These are phyloP conservation scores for Gryon sp. DNA, from an alignment of 1,140 invertebrate species.

Conservation along the genomic window DNA sequence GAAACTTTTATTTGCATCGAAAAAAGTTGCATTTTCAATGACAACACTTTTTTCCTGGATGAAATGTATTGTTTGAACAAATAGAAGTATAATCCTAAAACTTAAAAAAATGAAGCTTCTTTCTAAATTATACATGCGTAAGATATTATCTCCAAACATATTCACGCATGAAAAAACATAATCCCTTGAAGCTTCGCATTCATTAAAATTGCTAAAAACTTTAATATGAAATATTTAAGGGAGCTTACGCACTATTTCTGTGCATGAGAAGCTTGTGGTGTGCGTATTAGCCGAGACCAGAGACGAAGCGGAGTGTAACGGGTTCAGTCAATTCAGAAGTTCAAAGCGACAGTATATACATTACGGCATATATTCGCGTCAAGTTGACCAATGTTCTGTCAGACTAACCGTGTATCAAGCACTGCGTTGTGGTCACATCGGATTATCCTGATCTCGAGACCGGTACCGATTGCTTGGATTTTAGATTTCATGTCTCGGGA, in stretches of 20 bases:
- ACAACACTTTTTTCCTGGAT: too few relatives aligned
- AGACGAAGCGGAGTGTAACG: constrained; percentile 26
- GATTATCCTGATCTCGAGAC: constrained; percentile 57
- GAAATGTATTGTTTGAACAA: too few relatives aligned
- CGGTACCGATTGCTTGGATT: constrained; percentile 46
- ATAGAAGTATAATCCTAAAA: too few relatives aligned
- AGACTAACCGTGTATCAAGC: constrained; percentile 53
- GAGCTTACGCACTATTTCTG: constrained; percentile 30
- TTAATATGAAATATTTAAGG: constrained; percentile 17
- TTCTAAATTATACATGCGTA: too few relatives aligned
- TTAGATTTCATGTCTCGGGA: constrained; percentile 40
- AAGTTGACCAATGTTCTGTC: constrained; percentile 61
- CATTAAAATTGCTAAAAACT: too few relatives aligned
- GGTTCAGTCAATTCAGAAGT: constrained; percentile 47
- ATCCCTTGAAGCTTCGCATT: too few relatives aligned
- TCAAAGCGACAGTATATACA: constrained; percentile 36
- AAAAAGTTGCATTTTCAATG: too few relatives aligned
- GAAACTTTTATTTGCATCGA: too few relatives aligned
- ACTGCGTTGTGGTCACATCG: constrained; percentile 49
- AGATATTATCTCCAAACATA: too few relatives aligned
- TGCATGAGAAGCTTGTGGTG: constrained; percentile 20
- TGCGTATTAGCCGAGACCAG: constrained; percentile 30
- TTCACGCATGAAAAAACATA: too few relatives aligned
- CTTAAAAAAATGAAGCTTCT: too few relatives aligned
- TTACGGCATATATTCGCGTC: constrained; percentile 48